Conservation (phyloP, 2,888 invertebrate genomes). For the Himalopsyche anomala region DNA sequence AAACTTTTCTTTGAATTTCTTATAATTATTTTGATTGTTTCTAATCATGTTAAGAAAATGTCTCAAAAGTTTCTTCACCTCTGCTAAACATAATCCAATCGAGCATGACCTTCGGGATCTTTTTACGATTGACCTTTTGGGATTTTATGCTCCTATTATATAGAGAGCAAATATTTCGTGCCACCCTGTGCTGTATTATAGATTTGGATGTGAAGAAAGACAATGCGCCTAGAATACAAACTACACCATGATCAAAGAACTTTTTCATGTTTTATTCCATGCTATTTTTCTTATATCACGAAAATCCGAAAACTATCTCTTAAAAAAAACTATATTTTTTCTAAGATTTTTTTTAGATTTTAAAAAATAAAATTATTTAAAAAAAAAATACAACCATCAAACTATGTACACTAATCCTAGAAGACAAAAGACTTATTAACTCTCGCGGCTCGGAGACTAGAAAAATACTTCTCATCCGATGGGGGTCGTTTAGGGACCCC, state of each 20-base stretch:
- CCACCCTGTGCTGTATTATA: conserved; percentile 51
- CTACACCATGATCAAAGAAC: conserved; percentile 31
- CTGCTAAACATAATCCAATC: conserved; percentile 63
- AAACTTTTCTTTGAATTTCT: no score
- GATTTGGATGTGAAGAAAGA: conserved; percentile 57
- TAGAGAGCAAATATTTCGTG: conserved; percentile 60
- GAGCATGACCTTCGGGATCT: conserved; percentile 63
- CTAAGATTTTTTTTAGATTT: no score
- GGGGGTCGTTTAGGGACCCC: no score
- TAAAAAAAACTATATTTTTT: no score
- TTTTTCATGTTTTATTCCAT: not conserved
- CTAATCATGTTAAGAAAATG: no score
- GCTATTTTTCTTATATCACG: not conserved
- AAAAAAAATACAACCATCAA: no score
- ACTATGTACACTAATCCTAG: no score
- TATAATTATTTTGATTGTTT: no score
- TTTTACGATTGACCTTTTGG: conserved; percentile 65
- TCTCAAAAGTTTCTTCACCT: conserved; percentile 1
- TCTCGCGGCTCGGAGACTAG: no score
- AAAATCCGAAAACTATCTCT: not conserved
- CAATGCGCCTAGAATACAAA: conserved; percentile 62
- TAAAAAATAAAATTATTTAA: no score
- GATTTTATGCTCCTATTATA: conserved; percentile 65
- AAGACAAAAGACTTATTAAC: no score
- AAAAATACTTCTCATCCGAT: no score